phyloP scores from a whole-genome alignment of 2,113 vertebrate genomes.

The Nansenia antarctica region DNA sequence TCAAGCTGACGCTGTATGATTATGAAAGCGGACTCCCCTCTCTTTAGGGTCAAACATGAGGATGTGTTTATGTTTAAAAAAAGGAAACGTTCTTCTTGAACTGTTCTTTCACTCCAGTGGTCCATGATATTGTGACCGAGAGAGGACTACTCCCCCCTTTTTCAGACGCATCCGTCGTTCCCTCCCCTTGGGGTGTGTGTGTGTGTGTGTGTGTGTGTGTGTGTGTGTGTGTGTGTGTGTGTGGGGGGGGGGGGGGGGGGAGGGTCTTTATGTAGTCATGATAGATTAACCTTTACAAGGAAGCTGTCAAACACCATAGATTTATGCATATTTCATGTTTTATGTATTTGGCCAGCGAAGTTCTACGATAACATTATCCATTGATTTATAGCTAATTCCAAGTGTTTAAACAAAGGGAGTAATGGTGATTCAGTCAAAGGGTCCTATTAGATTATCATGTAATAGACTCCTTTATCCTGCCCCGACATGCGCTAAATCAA shows the following conservation, averaged over 20 bases:
- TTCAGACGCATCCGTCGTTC: conserved; percentile 42
- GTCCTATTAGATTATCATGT: background rate
- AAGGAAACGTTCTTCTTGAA: background rate
- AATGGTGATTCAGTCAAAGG: background rate
- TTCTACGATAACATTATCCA: background rate
- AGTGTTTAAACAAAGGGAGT: background rate
- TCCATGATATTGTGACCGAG: background rate
- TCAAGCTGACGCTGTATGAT: background rate
- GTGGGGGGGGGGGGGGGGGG: no score
- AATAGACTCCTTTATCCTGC: background rate
- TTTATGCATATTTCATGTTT: background rate
- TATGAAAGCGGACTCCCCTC: background rate
- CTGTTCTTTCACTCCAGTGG: conserved; percentile 7
- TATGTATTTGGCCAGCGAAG: background rate
- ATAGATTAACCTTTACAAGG: no score
- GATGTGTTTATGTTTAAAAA: background rate
- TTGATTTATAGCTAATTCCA: background rate
- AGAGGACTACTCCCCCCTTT: conserved; percentile 26
- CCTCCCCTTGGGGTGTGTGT: no score
- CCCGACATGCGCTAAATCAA: background rate
- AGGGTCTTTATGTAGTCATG: no score
- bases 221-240: no score
- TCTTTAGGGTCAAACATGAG: background rate
- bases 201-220: no score
- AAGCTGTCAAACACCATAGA: no score